Evolutionary conservation across 2,797 vertebrate genomes (phyloP).

Genomic region (Semotilus atromaculatus): DNA sequence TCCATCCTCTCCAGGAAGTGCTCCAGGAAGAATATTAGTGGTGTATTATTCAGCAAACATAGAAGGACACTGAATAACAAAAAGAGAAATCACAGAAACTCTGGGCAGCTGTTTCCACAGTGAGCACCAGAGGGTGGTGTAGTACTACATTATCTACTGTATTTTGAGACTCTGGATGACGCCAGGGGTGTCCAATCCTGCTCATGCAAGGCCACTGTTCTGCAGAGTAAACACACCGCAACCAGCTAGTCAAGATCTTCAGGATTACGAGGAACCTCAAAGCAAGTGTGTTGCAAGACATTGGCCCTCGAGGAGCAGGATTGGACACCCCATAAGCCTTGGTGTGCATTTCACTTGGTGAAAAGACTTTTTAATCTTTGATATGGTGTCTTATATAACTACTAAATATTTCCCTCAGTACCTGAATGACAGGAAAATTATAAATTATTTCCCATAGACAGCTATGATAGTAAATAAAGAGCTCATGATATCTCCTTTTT

Average conservation of each 20-base stretch:
- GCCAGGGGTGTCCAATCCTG: not conserved
- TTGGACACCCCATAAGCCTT: not conserved
- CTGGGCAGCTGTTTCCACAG: not conserved
- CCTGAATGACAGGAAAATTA: not conserved
- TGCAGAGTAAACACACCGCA: not conserved
- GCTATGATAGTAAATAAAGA: not conserved
- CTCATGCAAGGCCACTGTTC: not conserved
- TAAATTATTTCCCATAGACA: not conserved
- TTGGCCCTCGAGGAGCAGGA: not conserved
- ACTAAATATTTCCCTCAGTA: not conserved
- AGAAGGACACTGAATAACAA: not conserved
- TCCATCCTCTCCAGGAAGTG: not conserved
- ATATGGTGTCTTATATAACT: not conserved
- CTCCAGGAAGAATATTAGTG: not conserved
- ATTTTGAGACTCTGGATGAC: not conserved
- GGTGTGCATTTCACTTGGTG: not conserved
- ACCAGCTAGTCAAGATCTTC: not conserved
- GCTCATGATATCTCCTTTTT: not conserved
- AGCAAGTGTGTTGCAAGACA: not conserved
- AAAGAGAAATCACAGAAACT: not conserved
- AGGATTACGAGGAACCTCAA: not conserved
- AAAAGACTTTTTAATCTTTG: not conserved
- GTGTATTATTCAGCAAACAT: not conserved
- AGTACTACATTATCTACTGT: conserved; percentile 44
- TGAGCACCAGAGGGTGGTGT: conserved; percentile 33